Conservation (phyloP, 53 echinoderm and acorn worm species). For the Paracentrotus lividus region DNA sequence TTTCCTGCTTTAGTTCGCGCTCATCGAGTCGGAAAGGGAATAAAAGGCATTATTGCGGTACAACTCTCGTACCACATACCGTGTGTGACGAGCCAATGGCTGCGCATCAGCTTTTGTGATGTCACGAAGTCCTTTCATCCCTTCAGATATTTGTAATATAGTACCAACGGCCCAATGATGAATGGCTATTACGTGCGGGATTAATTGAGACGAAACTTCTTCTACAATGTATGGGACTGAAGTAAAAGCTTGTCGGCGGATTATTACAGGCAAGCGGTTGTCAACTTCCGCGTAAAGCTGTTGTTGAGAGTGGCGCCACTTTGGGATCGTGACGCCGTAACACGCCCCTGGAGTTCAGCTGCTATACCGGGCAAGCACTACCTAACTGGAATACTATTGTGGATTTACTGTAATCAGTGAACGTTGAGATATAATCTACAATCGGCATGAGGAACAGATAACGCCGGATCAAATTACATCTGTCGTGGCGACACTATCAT, state of each 20-base stretch:
- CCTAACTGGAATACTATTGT: neutral
- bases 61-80: neutral
- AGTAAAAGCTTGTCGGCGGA: neutral
- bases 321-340: neutral
- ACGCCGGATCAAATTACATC: neutral
- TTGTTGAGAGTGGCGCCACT: neutral
- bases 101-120: conserved; percentile 20
- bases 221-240: neutral
- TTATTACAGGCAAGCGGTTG: neutral
- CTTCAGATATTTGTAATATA: neutral
- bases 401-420: neutral
- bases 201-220: neutral
- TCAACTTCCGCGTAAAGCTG: conserved; percentile 6
- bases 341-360: neutral
- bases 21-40: neutral
- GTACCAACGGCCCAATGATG: conserved; percentile 2
- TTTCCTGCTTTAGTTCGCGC: conserved; percentile 19
- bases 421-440: neutral
- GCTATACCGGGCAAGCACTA: neutral
- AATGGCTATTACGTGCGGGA: neutral
- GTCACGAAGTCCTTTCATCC: neutral
- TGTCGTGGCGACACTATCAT: neutral
- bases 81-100: conserved; percentile 14
- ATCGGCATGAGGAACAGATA: neutral
- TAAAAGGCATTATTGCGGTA: neutral